Evolutionary conservation across 2,113 vertebrate species (phyloP), one percentile per base, ranked within the genome.

Genomic region (Tachysurus vachellii): DNA sequence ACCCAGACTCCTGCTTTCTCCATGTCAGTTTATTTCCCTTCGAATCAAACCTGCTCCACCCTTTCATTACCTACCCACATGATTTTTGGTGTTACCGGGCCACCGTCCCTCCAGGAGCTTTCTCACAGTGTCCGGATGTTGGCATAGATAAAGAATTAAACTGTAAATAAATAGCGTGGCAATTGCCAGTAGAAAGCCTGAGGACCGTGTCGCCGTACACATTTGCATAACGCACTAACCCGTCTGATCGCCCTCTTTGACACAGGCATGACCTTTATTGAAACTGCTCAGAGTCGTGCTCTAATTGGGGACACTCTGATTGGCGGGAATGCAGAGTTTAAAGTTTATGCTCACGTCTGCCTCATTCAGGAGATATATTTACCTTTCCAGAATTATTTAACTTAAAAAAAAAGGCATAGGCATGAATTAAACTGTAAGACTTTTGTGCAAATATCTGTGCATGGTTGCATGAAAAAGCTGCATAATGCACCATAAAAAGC

Each of bases 121-220:
- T 11, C n/a, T 94, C 93, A 94, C 94, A 94, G 94, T 94, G 93
- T 93, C 88, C 85, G 91, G 91, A 89, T 93, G 87, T 89, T 91
- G 89, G 93, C 94, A 94, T 94, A 94, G 93, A 75, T 84, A 88
- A 76, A 85, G 84, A 89, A 91, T 91, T 83, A 86, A 84, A 88
- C 86, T 86, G 89, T 88, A 91, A 88, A 88, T 57, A 82, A 84
- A 82, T 90, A 84, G 85, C 66, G 57, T 71, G 70, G 83, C 82
- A 66, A 82, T 17, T 70, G 83, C 68, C 61, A 84, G 77, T 64
- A 70, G 81, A 88, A 76, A 89, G 84, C 85, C 73, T 80, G 82
- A 89, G 79, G 86, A 86, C 86, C 71, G 64, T 81, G 71, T 80
- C n/a, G 71, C 80, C 81, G 10, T 84, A 86, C 11, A 80, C 50